These are phyloP conservation scores for Ectropis crepuscularia DNA, from an alignment of 2,888 invertebrate genomes.

Conservation along the genomic window DNA sequence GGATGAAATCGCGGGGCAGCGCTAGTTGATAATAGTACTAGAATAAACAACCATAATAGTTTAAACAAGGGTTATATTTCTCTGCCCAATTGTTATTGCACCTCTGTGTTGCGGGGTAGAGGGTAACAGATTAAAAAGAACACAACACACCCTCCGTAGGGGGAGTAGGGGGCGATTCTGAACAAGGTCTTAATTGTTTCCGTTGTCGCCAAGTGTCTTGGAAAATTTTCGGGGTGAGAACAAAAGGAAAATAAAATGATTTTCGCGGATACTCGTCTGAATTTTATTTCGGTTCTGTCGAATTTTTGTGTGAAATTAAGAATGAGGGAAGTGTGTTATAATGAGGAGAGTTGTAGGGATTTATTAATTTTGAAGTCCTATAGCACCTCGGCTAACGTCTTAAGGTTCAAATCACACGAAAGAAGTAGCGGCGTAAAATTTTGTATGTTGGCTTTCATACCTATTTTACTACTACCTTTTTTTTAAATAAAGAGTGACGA, in stretches of 20 bases:
- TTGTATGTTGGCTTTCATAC: no score
- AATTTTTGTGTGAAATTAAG: constrained; percentile 11
- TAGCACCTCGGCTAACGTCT: not conserved
- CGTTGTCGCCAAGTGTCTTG: constrained; percentile 29
- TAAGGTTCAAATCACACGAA: no score
- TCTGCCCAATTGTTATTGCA: not conserved
- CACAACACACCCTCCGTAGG: constrained; percentile 52
- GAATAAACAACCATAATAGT: no score
- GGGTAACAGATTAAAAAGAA: constrained; percentile 65
- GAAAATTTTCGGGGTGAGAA: constrained; percentile 21
- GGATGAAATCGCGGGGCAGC: no score
- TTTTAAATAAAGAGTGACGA: no score
- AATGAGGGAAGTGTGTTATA: constrained; percentile 4
- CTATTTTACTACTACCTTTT: no score
- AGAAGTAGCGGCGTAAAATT: no score
- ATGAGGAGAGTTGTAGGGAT: constrained; percentile 1
- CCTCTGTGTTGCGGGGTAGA: constrained; percentile 19
- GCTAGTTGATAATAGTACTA: no score
- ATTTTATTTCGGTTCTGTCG: constrained; percentile 3
- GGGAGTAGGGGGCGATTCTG: constrained; percentile 36
- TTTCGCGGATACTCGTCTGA: constrained; percentile 7
- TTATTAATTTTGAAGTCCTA: not conserved
- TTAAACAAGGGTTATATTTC: not conserved
- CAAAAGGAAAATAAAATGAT: constrained; percentile 26
- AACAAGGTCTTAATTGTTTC: constrained; percentile 30